Conservation (phyloP, 2,797 vertebrate species). For the Mormyrus proboscirostris region DNA sequence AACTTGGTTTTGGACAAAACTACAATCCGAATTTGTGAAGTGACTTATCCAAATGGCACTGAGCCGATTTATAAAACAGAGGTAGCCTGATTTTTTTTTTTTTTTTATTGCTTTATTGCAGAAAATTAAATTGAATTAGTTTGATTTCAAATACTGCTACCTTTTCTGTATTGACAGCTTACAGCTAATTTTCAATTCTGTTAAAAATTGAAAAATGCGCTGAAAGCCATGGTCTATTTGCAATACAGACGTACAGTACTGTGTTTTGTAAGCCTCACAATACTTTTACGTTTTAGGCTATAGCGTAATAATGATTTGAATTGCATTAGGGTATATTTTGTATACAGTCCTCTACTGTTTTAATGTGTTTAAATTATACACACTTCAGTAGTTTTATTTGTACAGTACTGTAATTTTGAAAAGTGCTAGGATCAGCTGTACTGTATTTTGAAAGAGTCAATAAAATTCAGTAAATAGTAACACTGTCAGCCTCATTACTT, state of each 20-base stretch:
- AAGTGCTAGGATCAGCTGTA: neutral
- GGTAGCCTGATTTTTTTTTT: neutral
- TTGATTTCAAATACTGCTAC: neutral
- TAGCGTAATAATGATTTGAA: neutral
- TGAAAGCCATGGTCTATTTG: neutral
- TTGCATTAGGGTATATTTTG: neutral
- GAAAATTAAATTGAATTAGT: neutral
- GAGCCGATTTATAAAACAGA: neutral
- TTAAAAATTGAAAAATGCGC: neutral
- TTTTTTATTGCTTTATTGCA: neutral
- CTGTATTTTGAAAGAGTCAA: neutral
- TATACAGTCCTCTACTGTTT: neutral
- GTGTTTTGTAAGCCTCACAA: neutral
- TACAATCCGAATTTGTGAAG: neutral
- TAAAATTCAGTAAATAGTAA: neutral
- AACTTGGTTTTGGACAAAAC: slow-evolving; percentile 5
- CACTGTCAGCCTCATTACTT: neutral
- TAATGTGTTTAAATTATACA: neutral
- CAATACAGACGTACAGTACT: neutral
- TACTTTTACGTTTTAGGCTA: neutral
- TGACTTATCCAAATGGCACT: neutral
- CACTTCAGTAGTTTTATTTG: neutral
- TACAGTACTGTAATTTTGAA: neutral
- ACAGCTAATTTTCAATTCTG: neutral
- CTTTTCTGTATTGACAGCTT: neutral